Conservation (phyloP, 2,113 vertebrate genomes). For the Cichladusa arquata region DNA sequence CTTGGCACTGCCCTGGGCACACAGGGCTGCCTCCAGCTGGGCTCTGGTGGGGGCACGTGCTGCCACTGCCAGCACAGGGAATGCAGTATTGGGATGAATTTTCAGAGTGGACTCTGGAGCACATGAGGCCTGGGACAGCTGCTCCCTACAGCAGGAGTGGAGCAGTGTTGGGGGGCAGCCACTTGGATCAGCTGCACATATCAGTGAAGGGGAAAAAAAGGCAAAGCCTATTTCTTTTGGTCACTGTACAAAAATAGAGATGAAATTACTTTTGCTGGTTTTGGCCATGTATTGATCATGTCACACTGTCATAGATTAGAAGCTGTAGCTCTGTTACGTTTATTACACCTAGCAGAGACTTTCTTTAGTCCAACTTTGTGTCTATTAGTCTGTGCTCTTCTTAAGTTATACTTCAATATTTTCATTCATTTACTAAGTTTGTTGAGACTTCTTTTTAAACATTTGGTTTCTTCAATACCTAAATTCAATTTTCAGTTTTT, state of each 20-base stretch:
- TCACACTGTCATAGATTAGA: neutral
- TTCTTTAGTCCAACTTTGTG: neutral
- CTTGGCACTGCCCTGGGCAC: neutral
- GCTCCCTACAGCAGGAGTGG: neutral
- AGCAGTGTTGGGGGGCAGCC: neutral
- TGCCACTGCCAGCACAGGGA: neutral
- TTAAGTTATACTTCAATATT: neutral
- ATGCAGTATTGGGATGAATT: rapidly evolving
- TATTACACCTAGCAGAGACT: neutral
- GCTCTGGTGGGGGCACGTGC: neutral
- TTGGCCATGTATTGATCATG: neutral
- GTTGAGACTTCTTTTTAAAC: neutral
- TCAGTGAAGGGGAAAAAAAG: neutral
- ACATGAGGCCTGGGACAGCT: neutral
- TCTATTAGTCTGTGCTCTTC: neutral
- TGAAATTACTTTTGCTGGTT: neutral
- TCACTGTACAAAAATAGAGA: neutral
- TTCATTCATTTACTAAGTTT: neutral
- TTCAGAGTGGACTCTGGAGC: neutral
- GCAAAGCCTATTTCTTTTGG: neutral
- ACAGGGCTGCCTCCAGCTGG: neutral
- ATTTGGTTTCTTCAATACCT: neutral
- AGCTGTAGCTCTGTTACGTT: neutral
- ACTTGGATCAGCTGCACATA: neutral
- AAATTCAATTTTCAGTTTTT: neutral